phyloP scores from a whole-genome alignment of 1,140 invertebrate species.

The Periplaneta americana region DNA sequence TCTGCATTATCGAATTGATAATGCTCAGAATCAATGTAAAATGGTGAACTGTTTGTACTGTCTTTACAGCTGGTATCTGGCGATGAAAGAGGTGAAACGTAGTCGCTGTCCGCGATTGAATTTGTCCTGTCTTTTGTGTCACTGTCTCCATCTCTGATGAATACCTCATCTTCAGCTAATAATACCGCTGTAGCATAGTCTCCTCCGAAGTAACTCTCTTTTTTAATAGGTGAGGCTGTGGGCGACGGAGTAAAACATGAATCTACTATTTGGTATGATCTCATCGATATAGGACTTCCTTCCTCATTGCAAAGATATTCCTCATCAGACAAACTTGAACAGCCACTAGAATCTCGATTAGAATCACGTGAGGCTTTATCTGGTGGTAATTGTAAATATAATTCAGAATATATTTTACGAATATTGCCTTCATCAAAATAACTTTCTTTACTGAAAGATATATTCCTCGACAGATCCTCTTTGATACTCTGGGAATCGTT shows the following conservation, averaged over 20 bases:
- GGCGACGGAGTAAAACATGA: not conserved
- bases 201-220: not conserved
- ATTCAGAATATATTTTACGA: no score
- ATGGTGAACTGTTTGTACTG: not conserved
- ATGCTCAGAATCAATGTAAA: no score
- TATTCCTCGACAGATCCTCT: no score
- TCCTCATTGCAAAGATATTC: not conserved
- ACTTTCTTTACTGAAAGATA: no score
- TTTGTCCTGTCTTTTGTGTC: not conserved
- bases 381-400: no score
- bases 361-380: no score
- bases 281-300: not conserved
- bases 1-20: no score
- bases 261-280: not conserved
- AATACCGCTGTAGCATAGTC: not conserved
- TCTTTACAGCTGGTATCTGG: not conserved
- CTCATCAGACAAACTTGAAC: not conserved
- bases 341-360: not conserved
- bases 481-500: no score
- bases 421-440: no score
- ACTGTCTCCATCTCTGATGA: not conserved
- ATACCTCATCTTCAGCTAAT: not conserved
- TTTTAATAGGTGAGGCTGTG: not conserved
- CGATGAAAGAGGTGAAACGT: not conserved
- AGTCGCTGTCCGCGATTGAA: not conserved